A percentile compares a stretch with the other conserved stretches of the same genome.
These are phyloP conservation scores for Tragulus kanchil DNA, from an alignment of 2,113 vertebrate genomes.

Conservation along the genomic window DNA sequence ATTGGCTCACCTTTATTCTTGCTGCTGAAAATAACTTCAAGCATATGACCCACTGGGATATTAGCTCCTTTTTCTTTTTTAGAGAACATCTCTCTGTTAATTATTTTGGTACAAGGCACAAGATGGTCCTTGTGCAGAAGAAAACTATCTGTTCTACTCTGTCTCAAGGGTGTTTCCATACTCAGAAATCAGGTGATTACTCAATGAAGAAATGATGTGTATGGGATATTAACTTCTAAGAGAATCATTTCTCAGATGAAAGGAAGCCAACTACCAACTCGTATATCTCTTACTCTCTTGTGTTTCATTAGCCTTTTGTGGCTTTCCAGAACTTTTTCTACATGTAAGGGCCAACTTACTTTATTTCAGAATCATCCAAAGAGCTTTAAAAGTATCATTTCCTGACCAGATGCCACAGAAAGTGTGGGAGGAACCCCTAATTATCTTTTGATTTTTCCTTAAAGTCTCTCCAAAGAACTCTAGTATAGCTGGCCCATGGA, in stretches of 20 bases:
- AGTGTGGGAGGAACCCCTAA: background rate
- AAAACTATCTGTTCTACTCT: background rate
- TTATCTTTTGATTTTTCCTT: background rate
- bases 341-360: background rate
- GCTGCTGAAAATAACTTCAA: conserved; percentile 25
- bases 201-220: background rate
- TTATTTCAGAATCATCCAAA: background rate
- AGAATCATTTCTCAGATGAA: background rate
- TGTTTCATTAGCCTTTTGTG: background rate
- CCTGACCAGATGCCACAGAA: background rate
- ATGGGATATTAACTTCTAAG: background rate
- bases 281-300: background rate
- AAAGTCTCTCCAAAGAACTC: background rate
- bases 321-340: background rate
- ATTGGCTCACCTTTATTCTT: background rate
- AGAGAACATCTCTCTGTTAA: background rate
- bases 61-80: background rate
- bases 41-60: background rate
- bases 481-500: background rate
- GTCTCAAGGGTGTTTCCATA: background rate
- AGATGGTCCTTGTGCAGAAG: background rate
- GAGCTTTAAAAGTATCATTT: background rate
- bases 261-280: background rate
- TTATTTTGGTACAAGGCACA: background rate
- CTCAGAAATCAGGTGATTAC: background rate